phyloP scores from a whole-genome alignment of 2,113 vertebrate genomes.

The Ornithorhynchus anatinus region DNA sequence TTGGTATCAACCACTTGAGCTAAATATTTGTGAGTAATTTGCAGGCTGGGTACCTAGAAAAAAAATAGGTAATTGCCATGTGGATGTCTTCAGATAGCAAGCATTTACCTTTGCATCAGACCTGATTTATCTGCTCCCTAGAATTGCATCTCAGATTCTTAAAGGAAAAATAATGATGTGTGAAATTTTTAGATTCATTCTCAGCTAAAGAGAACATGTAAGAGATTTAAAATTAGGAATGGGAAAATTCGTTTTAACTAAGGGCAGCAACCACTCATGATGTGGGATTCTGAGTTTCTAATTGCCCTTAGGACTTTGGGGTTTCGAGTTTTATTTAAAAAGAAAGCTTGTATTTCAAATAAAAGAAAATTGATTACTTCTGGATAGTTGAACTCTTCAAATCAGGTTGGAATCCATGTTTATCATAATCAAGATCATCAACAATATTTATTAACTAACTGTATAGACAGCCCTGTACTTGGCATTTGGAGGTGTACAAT shows the following conservation, averaged over 20 bases:
- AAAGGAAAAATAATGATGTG: not conserved
- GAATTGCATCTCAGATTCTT: not conserved
- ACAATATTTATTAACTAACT: too few relatives aligned
- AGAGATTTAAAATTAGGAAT: constrained; percentile 1
- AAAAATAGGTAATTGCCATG: constrained; percentile 7
- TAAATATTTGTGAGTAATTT: constrained; percentile 39
- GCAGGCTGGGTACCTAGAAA: not conserved
- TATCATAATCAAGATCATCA: too few relatives aligned
- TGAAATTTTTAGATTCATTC: not conserved
- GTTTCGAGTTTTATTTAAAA: constrained; percentile 2
- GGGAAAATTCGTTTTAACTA: constrained; percentile 13
- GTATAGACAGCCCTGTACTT: too few relatives aligned
- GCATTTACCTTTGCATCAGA: not conserved
- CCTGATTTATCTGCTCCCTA: not conserved
- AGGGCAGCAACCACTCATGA: too few relatives aligned
- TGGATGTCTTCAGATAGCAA: constrained; percentile 12
- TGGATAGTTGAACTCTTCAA: too few relatives aligned
- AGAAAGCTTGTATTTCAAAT: too few relatives aligned
- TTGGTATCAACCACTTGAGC: constrained; percentile 7
- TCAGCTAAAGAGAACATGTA: not conserved
- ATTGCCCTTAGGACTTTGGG: too few relatives aligned
- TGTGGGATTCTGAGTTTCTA: not conserved
- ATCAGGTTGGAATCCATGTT: too few relatives aligned
- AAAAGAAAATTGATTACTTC: too few relatives aligned
- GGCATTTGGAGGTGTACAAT: too few relatives aligned